Base-by-base conservation (phyloP, 2,113 vertebrate genomes). In the Lipophrys pholis region DNA sequence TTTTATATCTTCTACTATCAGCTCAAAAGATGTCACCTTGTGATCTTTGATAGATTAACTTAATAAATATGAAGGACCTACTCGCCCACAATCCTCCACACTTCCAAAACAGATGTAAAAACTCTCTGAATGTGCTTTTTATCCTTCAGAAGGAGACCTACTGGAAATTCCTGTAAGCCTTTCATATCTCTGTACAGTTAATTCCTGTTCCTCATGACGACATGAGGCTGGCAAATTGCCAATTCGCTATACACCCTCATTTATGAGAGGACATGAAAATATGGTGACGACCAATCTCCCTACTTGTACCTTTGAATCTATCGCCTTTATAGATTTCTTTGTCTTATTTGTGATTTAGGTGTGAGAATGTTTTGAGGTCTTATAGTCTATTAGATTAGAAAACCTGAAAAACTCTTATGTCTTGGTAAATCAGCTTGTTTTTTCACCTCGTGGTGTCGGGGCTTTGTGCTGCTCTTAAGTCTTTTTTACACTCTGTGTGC, bases 401-500 rank as follows among this genome's bases (percentile, higher is more conserved):
- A 30, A 30, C 4, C 2, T 30, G 21, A 30, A 30, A 30, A 30
- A 30, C 21, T 30, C 21, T 30, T 2, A 30, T 30, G 21, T 30
- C 21, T 30, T 30, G 21, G 21, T 30, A 30, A 30, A 30, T 30
- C 21, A 30, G 21, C 21, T 5, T 48, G 3, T 57, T 50, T 51
- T 14, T 60, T 49, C 50, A 48, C 17, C 17, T 42, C 17, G 1
- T 3, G 11, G 1, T 46, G 3, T 46, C 38, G 36, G 8, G 65
- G 7, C 9, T 11, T 12, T 43, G 3, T 53, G 46, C 21, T 72
- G 3, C 17, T 30, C 42, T 8, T 41, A 35, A 60, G 35, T 67
- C 58, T 65, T n/a, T 60, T 12, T 69, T 48, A 35, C 11, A 55
- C 73, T 45, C 15, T 42, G 30, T 11, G 9, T 61, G 39, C 50